These are phyloP conservation scores for Hecatera dysodea DNA, from an alignment of 2,888 invertebrate genomes.

Conservation along the genomic window DNA sequence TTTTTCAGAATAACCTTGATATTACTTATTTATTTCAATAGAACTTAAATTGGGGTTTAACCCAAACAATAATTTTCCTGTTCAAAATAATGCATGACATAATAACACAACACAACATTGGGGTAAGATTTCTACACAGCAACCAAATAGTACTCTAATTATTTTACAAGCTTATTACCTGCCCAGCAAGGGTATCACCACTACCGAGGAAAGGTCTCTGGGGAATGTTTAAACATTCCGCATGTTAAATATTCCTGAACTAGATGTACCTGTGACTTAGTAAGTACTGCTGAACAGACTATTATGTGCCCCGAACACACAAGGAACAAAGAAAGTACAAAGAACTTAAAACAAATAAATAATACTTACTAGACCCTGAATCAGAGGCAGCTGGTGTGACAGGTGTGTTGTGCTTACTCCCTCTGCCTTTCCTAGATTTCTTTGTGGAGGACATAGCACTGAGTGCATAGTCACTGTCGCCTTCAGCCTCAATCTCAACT, in stretches of 20 bases:
- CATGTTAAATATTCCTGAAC: too few relatives aligned
- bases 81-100: slow-evolving; percentile 26
- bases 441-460: slow-evolving; percentile 92
- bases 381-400: slow-evolving; percentile 83
- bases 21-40: slow-evolving; percentile 6
- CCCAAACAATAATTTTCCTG: slow-evolving; percentile 40
- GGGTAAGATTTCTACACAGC: not conserved
- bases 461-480: slow-evolving; percentile 94
- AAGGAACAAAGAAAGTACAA: not conserved
- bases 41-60: slow-evolving; percentile 13
- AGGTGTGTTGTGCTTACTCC: slow-evolving; percentile 89
- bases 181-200: not conserved
- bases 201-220: not conserved
- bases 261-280: too few relatives aligned
- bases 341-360: not conserved
- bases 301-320: too few relatives aligned
- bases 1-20: slow-evolving; percentile 19
- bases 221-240: rapidly evolving
- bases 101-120: not conserved
- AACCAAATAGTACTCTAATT: not conserved
- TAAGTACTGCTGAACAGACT: not conserved
- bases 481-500: slow-evolving; percentile 90
- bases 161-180: too few relatives aligned
- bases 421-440: slow-evolving; percentile 91
- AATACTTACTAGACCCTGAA: slow-evolving; percentile 83